Base-by-base conservation (phyloP, 2,888 invertebrate species). In the Lepidonotus clava region DNA sequence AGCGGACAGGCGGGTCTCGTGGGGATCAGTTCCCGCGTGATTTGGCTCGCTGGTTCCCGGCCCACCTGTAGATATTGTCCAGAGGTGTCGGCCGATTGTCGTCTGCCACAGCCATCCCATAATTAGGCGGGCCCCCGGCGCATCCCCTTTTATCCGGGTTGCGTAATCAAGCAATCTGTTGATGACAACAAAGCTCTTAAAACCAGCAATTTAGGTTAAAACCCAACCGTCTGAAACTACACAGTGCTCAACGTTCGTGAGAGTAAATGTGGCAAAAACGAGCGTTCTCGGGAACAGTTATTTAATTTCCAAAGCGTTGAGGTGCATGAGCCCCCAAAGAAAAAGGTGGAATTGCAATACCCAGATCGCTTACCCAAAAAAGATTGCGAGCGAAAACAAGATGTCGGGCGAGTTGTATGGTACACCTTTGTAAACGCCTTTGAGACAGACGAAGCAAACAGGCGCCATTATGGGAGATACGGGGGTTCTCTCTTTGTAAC, bases 11-110 rank as follows among this genome's bases (percentile, higher is more conserved):
- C 36, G 21, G 5, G 36, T 34, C 71, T 34, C 71, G 71, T 5
- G 34, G 66, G 34, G 36, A 32, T 24, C 28, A 66, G 71, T 18
- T 36, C 61, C 28, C n/a, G 28, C 24, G 61, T 11, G 61, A 61
- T n/a, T 61, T 28, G 28, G 61, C n/a, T n/a, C n/a, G n/a, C 61
- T 61, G 61, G 28, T 4, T 61, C 61, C 61, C 8, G 46, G 61
- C 71, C 71, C 71, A 71, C 71, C 71, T 71, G 71, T 34, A 18
- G 71, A 71, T 71, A 71, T 34, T 71, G 71, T 38, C 36, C n/a
- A 21, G 36, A 71, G 38, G 71, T 71, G 71, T 71, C 24, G 61
- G 46, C 46, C 28, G 28, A 61, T 28, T 61, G 61, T 61, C 61
- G 61, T 61, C 61, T 61, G 61, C 61, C 28, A 5, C 61, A 11